Conservation (phyloP, 2,888 invertebrate species). For the Scaptomyza flava region DNA sequence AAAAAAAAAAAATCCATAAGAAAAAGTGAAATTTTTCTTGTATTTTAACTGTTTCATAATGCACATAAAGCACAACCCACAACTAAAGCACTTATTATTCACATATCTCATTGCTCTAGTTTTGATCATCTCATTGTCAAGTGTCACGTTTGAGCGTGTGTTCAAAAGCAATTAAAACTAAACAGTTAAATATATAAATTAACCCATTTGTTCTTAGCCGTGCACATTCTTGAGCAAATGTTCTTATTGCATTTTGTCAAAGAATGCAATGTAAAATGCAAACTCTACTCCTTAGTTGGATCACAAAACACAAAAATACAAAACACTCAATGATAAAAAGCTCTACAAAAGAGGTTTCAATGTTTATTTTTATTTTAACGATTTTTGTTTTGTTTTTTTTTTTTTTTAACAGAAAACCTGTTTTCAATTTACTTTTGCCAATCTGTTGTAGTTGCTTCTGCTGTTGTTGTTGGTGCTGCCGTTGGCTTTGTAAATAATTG, state of each 20-base stretch:
- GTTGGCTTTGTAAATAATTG: slow-evolving; percentile 78
- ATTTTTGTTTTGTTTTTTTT: not conserved
- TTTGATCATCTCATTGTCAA: slow-evolving; percentile 23
- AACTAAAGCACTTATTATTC: slow-evolving; percentile 18
- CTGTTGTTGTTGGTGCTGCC: slow-evolving; percentile 40
- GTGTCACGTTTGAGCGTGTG: slow-evolving; percentile 65
- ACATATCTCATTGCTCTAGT: slow-evolving; percentile 31
- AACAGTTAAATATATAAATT: slow-evolving; percentile 8
- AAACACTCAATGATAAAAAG: slow-evolving; percentile 69
- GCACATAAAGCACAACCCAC: slow-evolving; percentile 42
- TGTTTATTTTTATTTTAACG: slow-evolving; percentile 43
- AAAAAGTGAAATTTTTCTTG: slow-evolving; percentile 66
- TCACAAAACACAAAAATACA: slow-evolving; percentile 24
- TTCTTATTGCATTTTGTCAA: slow-evolving; percentile 14
- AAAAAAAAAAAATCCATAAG: slow-evolving; percentile 22
- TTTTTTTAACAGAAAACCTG: slow-evolving; percentile 65
- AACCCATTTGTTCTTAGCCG: slow-evolving; percentile 23
- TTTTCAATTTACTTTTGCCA: slow-evolving; percentile 75
- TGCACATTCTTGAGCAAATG: slow-evolving; percentile 14
- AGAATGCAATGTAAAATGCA: slow-evolving; percentile 25
- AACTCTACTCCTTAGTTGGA: slow-evolving; percentile 19
- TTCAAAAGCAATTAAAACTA: slow-evolving; percentile 1
- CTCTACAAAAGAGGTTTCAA: slow-evolving; percentile 78
- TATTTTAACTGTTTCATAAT: slow-evolving; percentile 68
- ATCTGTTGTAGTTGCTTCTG: slow-evolving; percentile 40